Evolutionary conservation across 2,797 vertebrate species (phyloP), one percentile per base, ranked within the genome.

Genomic region (Coranthus polyacanthus): DNA sequence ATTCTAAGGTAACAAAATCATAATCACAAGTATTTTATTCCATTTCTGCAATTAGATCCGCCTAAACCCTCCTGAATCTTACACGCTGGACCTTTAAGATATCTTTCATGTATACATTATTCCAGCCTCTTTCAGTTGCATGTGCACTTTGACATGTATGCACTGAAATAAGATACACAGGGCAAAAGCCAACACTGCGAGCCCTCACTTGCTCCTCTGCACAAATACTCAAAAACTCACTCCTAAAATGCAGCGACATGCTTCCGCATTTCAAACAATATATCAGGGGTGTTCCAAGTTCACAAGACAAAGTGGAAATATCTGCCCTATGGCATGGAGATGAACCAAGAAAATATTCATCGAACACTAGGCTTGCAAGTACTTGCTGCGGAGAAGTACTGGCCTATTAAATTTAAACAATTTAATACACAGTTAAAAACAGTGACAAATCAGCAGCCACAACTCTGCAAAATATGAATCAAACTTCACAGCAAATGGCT

Each of bases 201-300:
- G 83, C 61, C 72, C 26, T 84, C 72, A 72, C 85, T 81, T 74
- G 80, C 26, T 75, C 38, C 13, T 11, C 34, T 57, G 57, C 57
- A 69, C 50, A 70, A 73, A 45, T 41, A 24, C 8, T 32, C 26
- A 64, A 50, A 34, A 42, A 42, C 12, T 44, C 18, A 47, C 37
- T 12, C 6, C 24, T 21, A 68, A 78, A 62, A 72, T 47, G n/a
- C 16, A 60, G 2, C 57, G 29, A 69, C 36, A 54, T 38, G 51
- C 3, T 20, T 17, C 68, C 24, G 16, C 18, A 65, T 58, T 60
- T 45, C 0, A 1, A 44, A 42, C 51, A 20, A 68, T 29, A 32
- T 32, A 66, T 15, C 10, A 4, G 57, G 17, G 32, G 29, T 54
- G 39, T 50, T 71, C 16, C 26, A 39, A 26, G 22, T 70, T 78